Conservation (phyloP, 2,797 vertebrate genomes). For the Tapera naevia region DNA sequence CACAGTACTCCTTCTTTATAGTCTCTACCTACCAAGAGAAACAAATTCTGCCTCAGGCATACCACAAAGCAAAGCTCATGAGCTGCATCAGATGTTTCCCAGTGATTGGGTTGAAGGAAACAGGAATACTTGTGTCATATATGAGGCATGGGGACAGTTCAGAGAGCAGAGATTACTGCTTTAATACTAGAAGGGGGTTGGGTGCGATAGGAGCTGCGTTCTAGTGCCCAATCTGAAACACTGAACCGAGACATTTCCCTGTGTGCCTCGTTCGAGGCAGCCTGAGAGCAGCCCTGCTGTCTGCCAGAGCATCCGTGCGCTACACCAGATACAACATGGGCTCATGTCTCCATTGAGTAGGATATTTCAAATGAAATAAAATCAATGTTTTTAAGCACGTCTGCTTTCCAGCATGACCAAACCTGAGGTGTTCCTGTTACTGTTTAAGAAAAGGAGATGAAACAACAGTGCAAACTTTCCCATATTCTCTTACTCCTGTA, state of each 20-base stretch:
- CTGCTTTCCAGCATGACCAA: not conserved
- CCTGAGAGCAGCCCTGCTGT: not conserved
- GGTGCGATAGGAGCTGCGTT: not conserved
- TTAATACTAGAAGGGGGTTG: not conserved
- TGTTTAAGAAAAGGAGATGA: not conserved
- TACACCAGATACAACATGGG: not conserved
- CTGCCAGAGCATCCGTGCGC: not conserved
- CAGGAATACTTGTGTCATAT: not conserved
- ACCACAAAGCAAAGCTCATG: not conserved
- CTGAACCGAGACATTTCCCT: not conserved
- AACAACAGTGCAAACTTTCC: not conserved
- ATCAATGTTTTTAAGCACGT: not conserved
- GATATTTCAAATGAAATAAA: not conserved
- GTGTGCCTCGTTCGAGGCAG: rapidly evolving
- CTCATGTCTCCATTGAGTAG: not conserved
- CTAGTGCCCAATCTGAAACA: not conserved
- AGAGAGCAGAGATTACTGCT: not conserved
- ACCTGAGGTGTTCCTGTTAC: not conserved
- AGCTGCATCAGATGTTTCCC: not conserved
- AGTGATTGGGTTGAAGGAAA: not conserved
- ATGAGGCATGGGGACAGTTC: not conserved
- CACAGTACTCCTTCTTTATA: not conserved
- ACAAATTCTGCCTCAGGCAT: not conserved
- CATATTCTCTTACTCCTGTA: not conserved
- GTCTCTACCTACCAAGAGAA: not conserved